A percentile compares a stretch with the other conserved stretches of the same genome.
Evolutionary conservation across 1,140 invertebrate species (phyloP).

Genomic region (Anoplophora glabripennis): DNA sequence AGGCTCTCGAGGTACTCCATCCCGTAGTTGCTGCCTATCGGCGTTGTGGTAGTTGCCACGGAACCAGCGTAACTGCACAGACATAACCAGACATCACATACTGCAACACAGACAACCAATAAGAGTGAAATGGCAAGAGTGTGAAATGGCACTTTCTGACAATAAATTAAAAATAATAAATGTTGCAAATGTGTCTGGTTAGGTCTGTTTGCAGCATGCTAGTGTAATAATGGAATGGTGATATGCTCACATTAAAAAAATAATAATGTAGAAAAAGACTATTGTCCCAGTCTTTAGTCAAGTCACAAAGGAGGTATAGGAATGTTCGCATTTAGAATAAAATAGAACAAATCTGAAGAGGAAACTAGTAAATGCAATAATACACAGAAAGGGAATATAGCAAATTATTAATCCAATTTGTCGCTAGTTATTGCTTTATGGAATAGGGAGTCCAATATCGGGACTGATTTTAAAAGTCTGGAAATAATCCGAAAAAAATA

Average conservation of each 20-base stretch:
- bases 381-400: too few relatives aligned
- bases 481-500: too few relatives aligned
- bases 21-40: slow-evolving; percentile 43
- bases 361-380: too few relatives aligned
- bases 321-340: too few relatives aligned
- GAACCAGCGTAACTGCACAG: slow-evolving; percentile 48
- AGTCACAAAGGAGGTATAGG: too few relatives aligned
- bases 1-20: slow-evolving; percentile 54
- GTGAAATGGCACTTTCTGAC: slow-evolving; percentile 8
- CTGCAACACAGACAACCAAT: slow-evolving; percentile 47
- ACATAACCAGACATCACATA: slow-evolving; percentile 53
- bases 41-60: slow-evolving; percentile 37
- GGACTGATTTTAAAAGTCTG: too few relatives aligned
- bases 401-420: too few relatives aligned
- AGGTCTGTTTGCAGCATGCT: slow-evolving; percentile 49
- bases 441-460: too few relatives aligned
- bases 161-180: slow-evolving; percentile 18
- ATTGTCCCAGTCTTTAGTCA: too few relatives aligned
- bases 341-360: too few relatives aligned
- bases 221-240: not conserved
- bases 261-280: too few relatives aligned
- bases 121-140: slow-evolving; percentile 16
- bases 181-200: slow-evolving; percentile 49
- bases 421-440: too few relatives aligned
- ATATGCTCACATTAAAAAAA: not conserved